phyloP scores from a whole-genome alignment of 2,113 vertebrate species.

The Rhinolophus ferrumequinum region DNA sequence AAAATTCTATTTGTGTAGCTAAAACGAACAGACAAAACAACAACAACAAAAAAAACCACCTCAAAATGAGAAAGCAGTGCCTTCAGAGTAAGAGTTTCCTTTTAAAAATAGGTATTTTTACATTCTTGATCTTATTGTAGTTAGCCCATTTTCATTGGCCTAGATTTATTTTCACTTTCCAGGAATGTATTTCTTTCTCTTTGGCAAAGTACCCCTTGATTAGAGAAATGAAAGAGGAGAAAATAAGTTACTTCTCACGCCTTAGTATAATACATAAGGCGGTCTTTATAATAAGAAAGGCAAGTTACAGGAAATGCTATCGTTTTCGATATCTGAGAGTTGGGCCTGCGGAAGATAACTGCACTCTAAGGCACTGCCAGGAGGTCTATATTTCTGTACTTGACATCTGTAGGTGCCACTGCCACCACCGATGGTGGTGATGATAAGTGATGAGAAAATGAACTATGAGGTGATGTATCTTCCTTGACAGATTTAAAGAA shows the following conservation, averaged over 20 bases:
- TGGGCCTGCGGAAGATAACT: background rate
- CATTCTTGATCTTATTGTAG: background rate
- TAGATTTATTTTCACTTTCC: background rate
- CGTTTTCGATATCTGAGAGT: background rate
- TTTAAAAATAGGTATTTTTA: background rate
- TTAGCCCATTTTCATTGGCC: background rate
- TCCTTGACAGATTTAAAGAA: conserved; percentile 20
- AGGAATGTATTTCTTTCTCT: background rate
- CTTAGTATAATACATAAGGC: background rate
- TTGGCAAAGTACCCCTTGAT: background rate
- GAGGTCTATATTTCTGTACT: conserved; percentile 33
- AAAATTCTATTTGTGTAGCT: background rate
- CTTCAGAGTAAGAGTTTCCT: background rate
- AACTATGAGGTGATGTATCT: background rate
- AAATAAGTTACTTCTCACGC: background rate
- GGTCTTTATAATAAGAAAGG: conserved; percentile 45
- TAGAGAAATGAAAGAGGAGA: background rate
- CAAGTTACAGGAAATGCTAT: background rate
- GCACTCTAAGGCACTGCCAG: background rate
- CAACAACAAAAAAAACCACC: background rate
- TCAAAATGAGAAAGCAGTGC: background rate
- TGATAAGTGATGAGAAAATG: conserved; percentile 35
- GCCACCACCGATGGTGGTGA: background rate
- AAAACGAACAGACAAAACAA: background rate
- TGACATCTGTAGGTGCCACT: background rate